Evolutionary conservation across 2,888 invertebrate genomes (phyloP), one percentile per base, ranked within the genome.

Genomic region (Vesta saturnalis): DNA sequence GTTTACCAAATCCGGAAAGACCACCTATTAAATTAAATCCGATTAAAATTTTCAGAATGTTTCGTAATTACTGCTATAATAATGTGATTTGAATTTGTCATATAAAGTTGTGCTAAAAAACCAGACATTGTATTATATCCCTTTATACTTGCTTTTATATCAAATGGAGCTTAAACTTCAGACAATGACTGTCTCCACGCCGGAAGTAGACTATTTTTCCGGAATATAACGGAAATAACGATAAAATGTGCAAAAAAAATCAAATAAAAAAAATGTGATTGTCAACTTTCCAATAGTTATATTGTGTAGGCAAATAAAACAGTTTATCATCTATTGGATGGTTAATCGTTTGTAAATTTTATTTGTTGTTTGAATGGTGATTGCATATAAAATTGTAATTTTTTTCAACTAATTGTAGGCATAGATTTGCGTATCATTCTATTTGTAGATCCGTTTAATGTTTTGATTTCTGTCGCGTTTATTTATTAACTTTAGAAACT

Each of bases 291-390:
- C 74, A 73, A 75, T 69, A 73, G 75, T 78, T 77, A 77, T 77
- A 72, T 74, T 75, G 76, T 77, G 76, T 79, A 78, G 76, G 77
- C 78, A 77, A 77, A 78, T 77, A 75, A 76, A 77, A 78, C 72
- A 74, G 62, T 70, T 64, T 77, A 80, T 85, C 81, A 87, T 89
- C 87, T 87, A 85, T 89, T 88, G 88, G 83, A 74, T 79, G 85
- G 82, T 85, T 87, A 89, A 89, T 89, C 88, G 88, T 81, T 85
- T 85, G 87, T 85, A 84, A 88, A 88, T 61, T 61, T 61, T 66
- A 52, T 30, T 30, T 54, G 60, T 64, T 64, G 58, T n/a, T n/a
- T n/a, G n/a, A n/a, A n/a, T n/a, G n/a, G n/a, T n/a, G n/a, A n/a
- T n/a, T n/a, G n/a, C n/a, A n/a, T n/a, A n/a, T n/a, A n/a, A n/a